Conservation (phyloP, 2,888 invertebrate genomes). For the Amphimallon solstitiale region DNA sequence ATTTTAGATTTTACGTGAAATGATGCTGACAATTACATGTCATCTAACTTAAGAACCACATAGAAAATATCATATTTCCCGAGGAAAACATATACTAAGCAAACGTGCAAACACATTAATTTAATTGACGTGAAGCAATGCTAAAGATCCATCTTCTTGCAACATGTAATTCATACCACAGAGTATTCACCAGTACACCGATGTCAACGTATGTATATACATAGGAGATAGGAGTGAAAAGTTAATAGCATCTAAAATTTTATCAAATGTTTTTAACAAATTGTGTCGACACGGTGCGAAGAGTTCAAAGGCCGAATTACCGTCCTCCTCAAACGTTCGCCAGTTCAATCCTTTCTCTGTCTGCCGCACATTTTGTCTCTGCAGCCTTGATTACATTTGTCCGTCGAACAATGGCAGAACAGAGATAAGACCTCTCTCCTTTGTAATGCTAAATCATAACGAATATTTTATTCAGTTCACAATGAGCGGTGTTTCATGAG, state of each 20-base stretch:
- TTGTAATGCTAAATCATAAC: conserved; percentile 51
- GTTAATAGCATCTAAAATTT: conserved; percentile 21
- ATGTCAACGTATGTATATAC: too few relatives aligned
- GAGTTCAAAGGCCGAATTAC: conserved; percentile 36
- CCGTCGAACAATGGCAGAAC: conserved; percentile 48
- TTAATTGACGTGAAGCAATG: too few relatives aligned
- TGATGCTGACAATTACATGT: too few relatives aligned
- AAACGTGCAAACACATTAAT: too few relatives aligned
- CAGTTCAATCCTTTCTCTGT: background rate
- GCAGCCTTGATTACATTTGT: conserved; percentile 47
- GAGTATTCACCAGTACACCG: too few relatives aligned
- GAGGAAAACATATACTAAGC: too few relatives aligned
- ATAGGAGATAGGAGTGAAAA: background rate
- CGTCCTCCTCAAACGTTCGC: conserved; percentile 18
- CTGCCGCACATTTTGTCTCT: background rate
- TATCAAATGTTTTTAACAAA: conserved; percentile 8
- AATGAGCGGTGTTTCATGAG: conserved; percentile 44
- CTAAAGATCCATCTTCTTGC: too few relatives aligned
- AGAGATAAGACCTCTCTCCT: conserved; percentile 48
- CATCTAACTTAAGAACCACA: too few relatives aligned
- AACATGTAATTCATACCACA: too few relatives aligned
- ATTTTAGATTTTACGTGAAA: too few relatives aligned
- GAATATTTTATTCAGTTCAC: conserved; percentile 48
- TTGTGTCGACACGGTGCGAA: conserved; percentile 11
- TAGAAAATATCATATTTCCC: too few relatives aligned